These are phyloP conservation scores for Meloidogyne exigua DNA, from an alignment of 1,140 invertebrate genomes.

Conservation along the genomic window DNA sequence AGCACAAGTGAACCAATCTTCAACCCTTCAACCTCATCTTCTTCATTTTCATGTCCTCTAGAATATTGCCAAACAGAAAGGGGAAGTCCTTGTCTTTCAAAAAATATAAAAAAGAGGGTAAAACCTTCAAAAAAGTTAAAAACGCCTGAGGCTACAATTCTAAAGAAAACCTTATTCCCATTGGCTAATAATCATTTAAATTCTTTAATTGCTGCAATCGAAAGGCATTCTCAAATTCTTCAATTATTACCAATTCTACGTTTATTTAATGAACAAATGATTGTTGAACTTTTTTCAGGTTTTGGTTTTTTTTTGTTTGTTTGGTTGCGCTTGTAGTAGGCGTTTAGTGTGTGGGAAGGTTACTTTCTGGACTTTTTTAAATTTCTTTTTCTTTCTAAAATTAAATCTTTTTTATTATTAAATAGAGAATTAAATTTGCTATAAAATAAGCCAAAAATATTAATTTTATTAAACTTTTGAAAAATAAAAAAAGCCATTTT, in stretches of 20 bases:
- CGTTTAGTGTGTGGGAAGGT: too few species aligned
- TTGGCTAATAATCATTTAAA: background rate
- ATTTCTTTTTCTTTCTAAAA: too few species aligned
- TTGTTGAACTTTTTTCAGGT: conserved; percentile 80
- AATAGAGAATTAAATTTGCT: too few species aligned
- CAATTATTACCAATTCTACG: conserved; percentile 74
- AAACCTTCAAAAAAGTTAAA: background rate
- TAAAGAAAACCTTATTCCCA: background rate
- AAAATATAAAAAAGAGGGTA: too few species aligned
- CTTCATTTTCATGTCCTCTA: background rate
- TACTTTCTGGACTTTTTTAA: too few species aligned
- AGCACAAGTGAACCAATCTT: background rate
- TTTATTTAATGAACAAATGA: conserved; percentile 74
- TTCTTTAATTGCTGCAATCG: conserved; percentile 25
- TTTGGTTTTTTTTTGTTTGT: background rate
- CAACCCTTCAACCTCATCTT: background rate
- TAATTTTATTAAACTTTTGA: too few species aligned
- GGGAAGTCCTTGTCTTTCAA: background rate
- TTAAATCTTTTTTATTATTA: too few species aligned
- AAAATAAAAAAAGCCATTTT: too few species aligned
- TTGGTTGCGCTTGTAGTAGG: too few species aligned
- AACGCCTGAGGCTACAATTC: conserved; percentile 4
- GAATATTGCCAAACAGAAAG: background rate
- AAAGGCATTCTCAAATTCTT: conserved; percentile 56
- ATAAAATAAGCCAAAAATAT: too few species aligned